Conservation (phyloP, 2,888 invertebrate genomes). For the Lutraria lutraria region DNA sequence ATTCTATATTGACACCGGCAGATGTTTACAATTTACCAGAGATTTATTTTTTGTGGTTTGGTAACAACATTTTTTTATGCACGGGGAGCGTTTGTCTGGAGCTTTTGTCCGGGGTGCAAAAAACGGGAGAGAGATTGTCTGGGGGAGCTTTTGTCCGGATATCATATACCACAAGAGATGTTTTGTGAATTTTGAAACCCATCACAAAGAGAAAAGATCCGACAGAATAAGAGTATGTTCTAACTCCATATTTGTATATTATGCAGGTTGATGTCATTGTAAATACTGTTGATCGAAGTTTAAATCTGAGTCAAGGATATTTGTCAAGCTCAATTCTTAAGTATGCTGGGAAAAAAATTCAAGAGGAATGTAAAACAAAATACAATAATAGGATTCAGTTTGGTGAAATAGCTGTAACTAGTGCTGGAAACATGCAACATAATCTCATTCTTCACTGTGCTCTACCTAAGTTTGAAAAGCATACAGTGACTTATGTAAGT, state of each 20-base stretch:
- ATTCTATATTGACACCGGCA: too few relatives aligned
- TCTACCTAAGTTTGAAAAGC: not conserved
- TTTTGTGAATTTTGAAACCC: too few relatives aligned
- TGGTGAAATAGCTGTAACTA: conserved; percentile 32
- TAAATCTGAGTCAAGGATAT: conserved; percentile 6
- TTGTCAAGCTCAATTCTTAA: not conserved
- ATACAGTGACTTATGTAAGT: not conserved
- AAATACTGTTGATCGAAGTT: not conserved
- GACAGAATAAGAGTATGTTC: too few relatives aligned
- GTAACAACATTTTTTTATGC: too few relatives aligned
- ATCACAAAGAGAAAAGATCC: too few relatives aligned
- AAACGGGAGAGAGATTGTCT: too few relatives aligned
- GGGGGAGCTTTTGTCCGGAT: too few relatives aligned
- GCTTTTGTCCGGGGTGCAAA: too few relatives aligned
- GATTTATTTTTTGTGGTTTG: too few relatives aligned
- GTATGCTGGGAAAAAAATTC: not conserved
- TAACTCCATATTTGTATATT: not conserved
- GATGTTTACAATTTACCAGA: too few relatives aligned
- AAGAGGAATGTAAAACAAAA: not conserved
- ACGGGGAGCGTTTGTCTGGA: too few relatives aligned
- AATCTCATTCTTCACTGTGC: not conserved
- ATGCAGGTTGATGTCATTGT: conserved; percentile 41
- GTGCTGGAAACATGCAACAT: not conserved
- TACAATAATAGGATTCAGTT: not conserved
- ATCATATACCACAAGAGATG: too few relatives aligned